Evolutionary conservation across 2,113 vertebrate species (phyloP), one percentile per base, ranked within the genome.

Genomic region (Vulpes vulpes): DNA sequence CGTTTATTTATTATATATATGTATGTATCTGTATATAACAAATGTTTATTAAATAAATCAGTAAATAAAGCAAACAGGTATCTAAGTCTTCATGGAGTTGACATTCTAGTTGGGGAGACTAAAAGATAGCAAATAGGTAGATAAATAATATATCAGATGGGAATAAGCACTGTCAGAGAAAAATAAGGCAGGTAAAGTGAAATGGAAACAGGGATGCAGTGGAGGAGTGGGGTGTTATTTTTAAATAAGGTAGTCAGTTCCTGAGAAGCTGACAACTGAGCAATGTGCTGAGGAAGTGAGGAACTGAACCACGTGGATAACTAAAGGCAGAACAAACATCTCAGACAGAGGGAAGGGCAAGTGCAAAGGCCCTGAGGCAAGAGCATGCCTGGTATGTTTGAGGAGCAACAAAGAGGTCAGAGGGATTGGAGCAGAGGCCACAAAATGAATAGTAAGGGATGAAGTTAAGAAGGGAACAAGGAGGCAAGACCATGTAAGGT

Each of bases 21-120:
- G 11, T 67, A 73, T 64, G 19, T 25, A 32, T 32, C 53, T 23
- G 30, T 85, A 76, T 22, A 69, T 43, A 76, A 96, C 60, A 67
- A 62, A 53, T 91, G 81, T 74, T 73, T 67, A 89, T 74, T 55
- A 79, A 93, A 43, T 62, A 64, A 4, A 65, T 76, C 35, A 73
- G 60, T 57, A 91, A 78, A 76, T 81, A 97, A 97, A 97, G 53
- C n/a, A 94, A 23, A 85, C 55, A 92, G 82, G 22, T 60, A 59
- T 35, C 76, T 23, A 81, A 84, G 76, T 5, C 27, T 80, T 76
- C 27, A 2, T 20, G 23, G 80, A 84, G 25, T n/a, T 95, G 55
- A 80, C 27, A 38, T 76, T 83, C 43, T 74, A 79, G 49, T 74
- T 71, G n/a, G 14, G 2, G 12, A 83, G 17, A 88, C 60, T 79